Evolutionary conservation across 2,888 invertebrate species (phyloP).

Genomic region (Thereva nobilitata): DNA sequence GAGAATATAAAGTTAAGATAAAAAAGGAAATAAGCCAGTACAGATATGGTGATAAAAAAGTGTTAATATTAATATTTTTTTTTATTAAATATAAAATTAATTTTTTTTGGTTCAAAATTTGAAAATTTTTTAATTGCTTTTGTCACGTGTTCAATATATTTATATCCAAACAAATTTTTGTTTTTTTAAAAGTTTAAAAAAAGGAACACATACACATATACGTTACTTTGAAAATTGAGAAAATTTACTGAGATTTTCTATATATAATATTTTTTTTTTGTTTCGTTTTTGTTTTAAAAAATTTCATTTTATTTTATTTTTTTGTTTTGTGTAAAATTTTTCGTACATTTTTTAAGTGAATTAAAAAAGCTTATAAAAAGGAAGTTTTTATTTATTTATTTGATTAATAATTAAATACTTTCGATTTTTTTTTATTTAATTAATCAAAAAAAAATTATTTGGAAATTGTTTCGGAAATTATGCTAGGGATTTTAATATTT

Average conservation of each 20-base stretch:
- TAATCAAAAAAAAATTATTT: neutral
- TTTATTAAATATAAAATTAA: too few species aligned
- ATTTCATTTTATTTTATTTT: neutral
- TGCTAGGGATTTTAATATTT: neutral
- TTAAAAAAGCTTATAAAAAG: too few species aligned
- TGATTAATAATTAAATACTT: too few species aligned
- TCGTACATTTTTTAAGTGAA: slow-evolving; percentile 33
- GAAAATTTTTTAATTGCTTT: slow-evolving; percentile 32
- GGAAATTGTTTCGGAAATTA: slow-evolving; percentile 40
- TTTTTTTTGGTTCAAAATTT: neutral
- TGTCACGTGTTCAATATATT: slow-evolving; percentile 40
- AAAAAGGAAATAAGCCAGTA: slow-evolving; percentile 31
- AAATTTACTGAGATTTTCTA: slow-evolving; percentile 17
- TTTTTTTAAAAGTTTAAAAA: neutral
- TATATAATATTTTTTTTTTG: neutral
- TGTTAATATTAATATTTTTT: slow-evolving; percentile 6
- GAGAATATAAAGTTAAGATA: slow-evolving; percentile 11
- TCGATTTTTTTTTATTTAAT: too few species aligned
- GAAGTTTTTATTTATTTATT: too few species aligned
- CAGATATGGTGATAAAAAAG: slow-evolving; percentile 39
- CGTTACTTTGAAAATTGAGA: slow-evolving; percentile 37
- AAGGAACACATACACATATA: slow-evolving; percentile 38
- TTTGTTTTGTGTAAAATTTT: slow-evolving; percentile 38
- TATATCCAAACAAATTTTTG: slow-evolving; percentile 37
- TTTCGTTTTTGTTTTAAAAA: too few species aligned